A percentile compares a stretch with the other conserved stretches of the same genome.
These are phyloP conservation scores for Apodemia zela DNA, from an alignment of 2,888 invertebrate genomes.

Conservation along the genomic window DNA sequence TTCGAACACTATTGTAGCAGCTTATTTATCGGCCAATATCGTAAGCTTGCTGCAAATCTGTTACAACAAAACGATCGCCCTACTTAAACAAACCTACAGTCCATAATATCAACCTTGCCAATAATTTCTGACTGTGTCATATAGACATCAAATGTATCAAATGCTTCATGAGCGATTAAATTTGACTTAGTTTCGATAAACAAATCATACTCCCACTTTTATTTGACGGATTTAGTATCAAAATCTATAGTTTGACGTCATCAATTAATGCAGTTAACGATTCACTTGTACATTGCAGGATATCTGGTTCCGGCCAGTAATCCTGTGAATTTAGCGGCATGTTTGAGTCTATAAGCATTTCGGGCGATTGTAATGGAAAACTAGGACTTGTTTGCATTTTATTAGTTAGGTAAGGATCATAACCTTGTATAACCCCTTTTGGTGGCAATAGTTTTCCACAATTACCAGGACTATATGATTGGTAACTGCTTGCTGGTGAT, in stretches of 20 bases:
- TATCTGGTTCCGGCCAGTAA: conserved; percentile 63
- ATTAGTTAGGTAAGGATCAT: conserved; percentile 63
- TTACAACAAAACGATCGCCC: neutral
- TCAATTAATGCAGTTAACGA: conserved; percentile 59
- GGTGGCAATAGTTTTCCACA: conserved; percentile 49
- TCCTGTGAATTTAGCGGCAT: conserved; percentile 50
- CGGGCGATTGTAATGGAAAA: conserved; percentile 47
- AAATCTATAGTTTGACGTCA: conserved; percentile 60
- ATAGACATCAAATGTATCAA: neutral
- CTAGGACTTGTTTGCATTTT: conserved; percentile 67
- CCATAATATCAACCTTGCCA: neutral
- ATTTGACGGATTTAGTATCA: conserved; percentile 45
- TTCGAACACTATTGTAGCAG: no score
- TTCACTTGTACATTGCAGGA: conserved; percentile 59
- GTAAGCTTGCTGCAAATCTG: neutral
- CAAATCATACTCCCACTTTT: conserved; percentile 32
- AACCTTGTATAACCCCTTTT: conserved; percentile 49
- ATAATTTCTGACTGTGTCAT: neutral
- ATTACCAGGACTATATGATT: conserved; percentile 52
- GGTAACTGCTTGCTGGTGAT: conserved; percentile 59
- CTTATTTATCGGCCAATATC: no score
- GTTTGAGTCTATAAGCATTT: conserved; percentile 53
- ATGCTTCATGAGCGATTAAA: neutral
- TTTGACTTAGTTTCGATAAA: neutral
- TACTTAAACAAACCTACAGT: neutral